Evolutionary conservation across 2,113 vertebrate genomes (phyloP).

Genomic region (Marmota monax): DNA sequence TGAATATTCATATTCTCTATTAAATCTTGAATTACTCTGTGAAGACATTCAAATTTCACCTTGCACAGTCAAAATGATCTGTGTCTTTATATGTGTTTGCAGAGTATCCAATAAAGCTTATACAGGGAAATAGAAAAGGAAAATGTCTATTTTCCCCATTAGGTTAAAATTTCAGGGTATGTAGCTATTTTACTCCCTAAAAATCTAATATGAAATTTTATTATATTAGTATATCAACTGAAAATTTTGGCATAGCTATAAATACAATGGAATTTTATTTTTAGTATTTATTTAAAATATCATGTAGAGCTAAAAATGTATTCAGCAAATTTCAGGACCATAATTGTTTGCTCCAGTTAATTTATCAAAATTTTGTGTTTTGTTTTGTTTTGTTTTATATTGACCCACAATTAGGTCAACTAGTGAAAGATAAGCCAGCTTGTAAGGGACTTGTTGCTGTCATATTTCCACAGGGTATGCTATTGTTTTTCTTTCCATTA

Average conservation of each 20-base stretch:
- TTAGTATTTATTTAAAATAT: conserved; percentile 11
- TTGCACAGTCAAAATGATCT: neutral
- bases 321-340: neutral
- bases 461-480: neutral
- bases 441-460: neutral
- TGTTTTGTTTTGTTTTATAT: neutral
- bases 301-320: neutral
- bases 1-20: neutral
- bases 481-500: neutral
- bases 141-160: neutral
- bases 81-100: neutral
- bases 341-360: neutral
- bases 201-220: neutral
- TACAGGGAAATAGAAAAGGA: neutral
- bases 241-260: neutral
- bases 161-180: neutral
- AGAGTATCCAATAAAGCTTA: neutral
- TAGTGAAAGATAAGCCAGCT: neutral
- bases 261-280: neutral
- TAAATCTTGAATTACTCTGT: conserved; percentile 9
- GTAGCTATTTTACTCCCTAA: neutral
- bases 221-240: neutral
- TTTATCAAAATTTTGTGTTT: neutral
- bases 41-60: neutral
- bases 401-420: neutral